phyloP scores from a whole-genome alignment of 2,797 vertebrate genomes.

The Chromis chromis region DNA sequence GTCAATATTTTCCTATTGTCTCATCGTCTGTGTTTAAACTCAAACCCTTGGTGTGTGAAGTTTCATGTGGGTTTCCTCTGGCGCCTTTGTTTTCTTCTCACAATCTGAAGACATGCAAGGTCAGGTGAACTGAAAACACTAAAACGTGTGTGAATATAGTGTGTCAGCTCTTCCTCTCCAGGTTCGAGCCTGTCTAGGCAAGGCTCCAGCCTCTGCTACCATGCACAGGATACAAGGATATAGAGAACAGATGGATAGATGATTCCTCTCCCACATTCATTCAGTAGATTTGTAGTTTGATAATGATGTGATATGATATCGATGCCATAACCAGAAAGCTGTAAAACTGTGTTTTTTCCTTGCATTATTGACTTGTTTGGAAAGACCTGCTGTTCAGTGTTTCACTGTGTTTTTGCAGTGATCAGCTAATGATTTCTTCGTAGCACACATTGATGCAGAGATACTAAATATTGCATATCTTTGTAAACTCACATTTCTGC shows the following conservation, averaged over 20 bases:
- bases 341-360: background rate
- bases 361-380: background rate
- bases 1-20: constrained; percentile 1
- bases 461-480: background rate
- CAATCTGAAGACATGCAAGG: constrained; percentile 3
- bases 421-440: background rate
- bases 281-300: background rate
- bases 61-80: background rate
- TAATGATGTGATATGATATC: background rate
- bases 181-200: background rate
- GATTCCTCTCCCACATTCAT: constrained; percentile 1
- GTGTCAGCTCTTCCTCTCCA: background rate
- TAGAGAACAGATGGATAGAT: background rate
- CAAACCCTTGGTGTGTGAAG: background rate
- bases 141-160: background rate
- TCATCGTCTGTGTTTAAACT: constrained; percentile 20
- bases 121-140: constrained; percentile 6
- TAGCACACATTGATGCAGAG: background rate
- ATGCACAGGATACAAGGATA: background rate
- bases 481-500: background rate
- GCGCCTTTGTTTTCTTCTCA: background rate
- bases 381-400: constrained; percentile 6
- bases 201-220: background rate
- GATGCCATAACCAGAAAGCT: background rate
- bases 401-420: constrained; percentile 4